A percentile compares a stretch with the other conserved stretches of the same genome.
Conservation (phyloP, 2,888 invertebrate species). For the Ennomos quercinarius region DNA sequence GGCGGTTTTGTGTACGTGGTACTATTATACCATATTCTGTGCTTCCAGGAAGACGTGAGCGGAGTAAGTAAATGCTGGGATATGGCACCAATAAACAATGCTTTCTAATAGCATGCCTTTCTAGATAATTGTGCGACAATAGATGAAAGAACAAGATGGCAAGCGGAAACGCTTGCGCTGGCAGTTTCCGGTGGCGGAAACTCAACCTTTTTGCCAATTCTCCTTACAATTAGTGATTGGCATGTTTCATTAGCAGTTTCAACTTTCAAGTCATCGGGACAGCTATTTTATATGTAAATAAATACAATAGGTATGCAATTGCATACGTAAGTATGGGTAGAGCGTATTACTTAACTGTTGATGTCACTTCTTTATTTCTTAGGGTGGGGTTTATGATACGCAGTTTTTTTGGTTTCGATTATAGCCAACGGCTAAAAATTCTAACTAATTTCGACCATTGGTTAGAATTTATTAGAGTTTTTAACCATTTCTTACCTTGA, state of each 20-base stretch:
- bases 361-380: too few species aligned
- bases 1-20: too few species aligned
- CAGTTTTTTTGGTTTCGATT: too few species aligned
- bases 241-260: slow-evolving; percentile 34
- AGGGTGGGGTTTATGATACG: too few species aligned
- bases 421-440: too few species aligned
- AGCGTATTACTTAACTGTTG: too few species aligned
- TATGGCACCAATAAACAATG: slow-evolving; percentile 33
- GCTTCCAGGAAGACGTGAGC: too few species aligned
- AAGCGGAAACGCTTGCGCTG: slow-evolving; percentile 46
- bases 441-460: too few species aligned
- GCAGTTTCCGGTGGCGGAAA: slow-evolving; percentile 49
- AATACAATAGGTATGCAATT: background rate
- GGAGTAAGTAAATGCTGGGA: slow-evolving; percentile 9
- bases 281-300: slow-evolving; percentile 5
- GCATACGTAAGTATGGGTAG: too few species aligned
- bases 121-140: slow-evolving; percentile 53
- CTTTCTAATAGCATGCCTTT: slow-evolving; percentile 46
- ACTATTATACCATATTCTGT: too few species aligned
- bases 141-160: slow-evolving; percentile 56
- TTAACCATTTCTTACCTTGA: too few species aligned
- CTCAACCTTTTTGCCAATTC: slow-evolving; percentile 41
- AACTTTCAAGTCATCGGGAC: slow-evolving; percentile 6
- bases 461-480: too few species aligned
- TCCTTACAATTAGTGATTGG: slow-evolving; percentile 40